These are phyloP conservation scores for Apomyelois bistriatella DNA, from an alignment of 2,888 invertebrate species.

Conservation along the genomic window DNA sequence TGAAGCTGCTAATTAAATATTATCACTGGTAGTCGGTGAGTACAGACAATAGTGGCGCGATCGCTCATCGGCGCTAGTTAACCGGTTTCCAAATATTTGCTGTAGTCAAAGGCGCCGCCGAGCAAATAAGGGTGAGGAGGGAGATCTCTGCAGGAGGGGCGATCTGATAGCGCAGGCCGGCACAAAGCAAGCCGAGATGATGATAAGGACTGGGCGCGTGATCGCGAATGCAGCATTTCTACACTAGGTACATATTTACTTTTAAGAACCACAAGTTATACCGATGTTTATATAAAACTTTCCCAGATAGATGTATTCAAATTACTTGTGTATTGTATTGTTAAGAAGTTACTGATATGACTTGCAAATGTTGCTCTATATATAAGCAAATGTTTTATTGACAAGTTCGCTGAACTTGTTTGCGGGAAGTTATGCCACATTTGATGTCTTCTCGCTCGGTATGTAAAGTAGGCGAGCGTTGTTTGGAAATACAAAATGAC, in stretches of 20 bases:
- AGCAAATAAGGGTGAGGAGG: conserved; percentile 55
- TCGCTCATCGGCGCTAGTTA: conserved; percentile 70
- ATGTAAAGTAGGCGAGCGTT: conserved; percentile 44
- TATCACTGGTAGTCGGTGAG: conserved; percentile 65
- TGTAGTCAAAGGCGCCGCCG: conserved; percentile 70
- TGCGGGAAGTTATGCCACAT: conserved; percentile 34
- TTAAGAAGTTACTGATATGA: conserved; percentile 36
- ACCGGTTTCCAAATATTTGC: conserved; percentile 74
- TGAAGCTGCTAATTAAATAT: conserved; percentile 75
- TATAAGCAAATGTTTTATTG: conserved; percentile 62
- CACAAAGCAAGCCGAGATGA: conserved; percentile 60
- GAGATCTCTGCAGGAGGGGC: conserved; percentile 41
- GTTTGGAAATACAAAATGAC: conserved; percentile 39
- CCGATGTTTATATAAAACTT: conserved; percentile 7
- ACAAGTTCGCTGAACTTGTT: conserved; percentile 56
- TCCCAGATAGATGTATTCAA: conserved; percentile 30
- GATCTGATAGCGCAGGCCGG: conserved; percentile 60
- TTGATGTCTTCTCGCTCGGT: conserved; percentile 39
- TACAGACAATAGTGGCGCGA: conserved; percentile 66
- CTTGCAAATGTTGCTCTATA: conserved; percentile 62
- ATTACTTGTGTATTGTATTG: conserved; percentile 31
- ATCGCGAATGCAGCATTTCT: conserved; percentile 47
- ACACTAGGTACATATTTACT: conserved; percentile 43
- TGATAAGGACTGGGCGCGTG: conserved; percentile 53
- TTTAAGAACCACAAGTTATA: conserved; percentile 22